Base-by-base conservation (phyloP, 2,113 vertebrate genomes). In the Oxyura jamaicensis region DNA sequence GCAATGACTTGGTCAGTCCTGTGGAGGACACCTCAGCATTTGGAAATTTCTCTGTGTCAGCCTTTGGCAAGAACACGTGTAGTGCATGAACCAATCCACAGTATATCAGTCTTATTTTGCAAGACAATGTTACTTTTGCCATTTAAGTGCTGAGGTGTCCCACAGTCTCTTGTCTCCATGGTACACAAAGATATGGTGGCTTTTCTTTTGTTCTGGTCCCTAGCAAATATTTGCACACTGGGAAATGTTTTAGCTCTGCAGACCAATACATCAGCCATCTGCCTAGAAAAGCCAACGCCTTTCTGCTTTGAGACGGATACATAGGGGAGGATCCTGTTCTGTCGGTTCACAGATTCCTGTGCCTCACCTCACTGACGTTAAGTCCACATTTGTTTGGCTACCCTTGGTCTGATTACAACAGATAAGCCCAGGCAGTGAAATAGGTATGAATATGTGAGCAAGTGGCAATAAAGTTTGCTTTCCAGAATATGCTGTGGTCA, bases 211-310 rank as follows among this genome's bases (percentile, higher is more conserved):
- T 97, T 97, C 97, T 80, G 91, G 83, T 96, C 83, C 95, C 93
- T 89, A 3, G 46, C 98, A 98, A 98, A 98, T 98, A 98, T 98
- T 98, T 98, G 96, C 80, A 75, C 94, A 96, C 22, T 84, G 93
- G 92, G 96, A 97, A 98, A 98, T 94, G 53, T 65, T 93, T 91
- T 86, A 87, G 79, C 81, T 91, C 74, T 59, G 53, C 91, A 87
- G 90, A 97, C 90, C 94, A 77, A 80, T 94, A 97, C 95, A 97
- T 95, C 96, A 97, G 84, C 97, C 98, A 98, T 95, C 98, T 98
- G 98, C 95, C 96, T 90, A 58, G 48, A 95, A 71, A 72, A 95
- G 97, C 93, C 97, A 96, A 98, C 98, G 82, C 98, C 98, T 92
- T 95, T 74, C 89, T 88, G 91, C 0, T 0, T 86, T 55, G 84